phyloP scores from a whole-genome alignment of 2,888 invertebrate genomes.

The Sthenelais limicola region DNA sequence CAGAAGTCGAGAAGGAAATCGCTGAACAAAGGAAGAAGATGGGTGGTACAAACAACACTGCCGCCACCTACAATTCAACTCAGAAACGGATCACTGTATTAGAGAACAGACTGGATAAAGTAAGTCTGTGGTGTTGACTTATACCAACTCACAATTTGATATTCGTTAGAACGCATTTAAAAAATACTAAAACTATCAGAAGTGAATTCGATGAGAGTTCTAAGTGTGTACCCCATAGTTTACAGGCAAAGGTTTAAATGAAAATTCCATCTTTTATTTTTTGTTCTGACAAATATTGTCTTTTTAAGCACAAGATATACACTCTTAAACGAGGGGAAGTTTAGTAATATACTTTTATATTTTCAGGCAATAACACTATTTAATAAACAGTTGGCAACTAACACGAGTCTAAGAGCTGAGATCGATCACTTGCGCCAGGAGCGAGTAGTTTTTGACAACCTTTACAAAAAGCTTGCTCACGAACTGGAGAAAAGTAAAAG shows the following conservation, averaged over 20 bases:
- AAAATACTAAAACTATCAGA: too few species aligned
- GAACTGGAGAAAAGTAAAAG: slow-evolving; percentile 85
- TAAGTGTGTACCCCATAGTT: too few species aligned
- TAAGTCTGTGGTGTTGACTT: too few species aligned
- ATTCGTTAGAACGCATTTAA: too few species aligned
- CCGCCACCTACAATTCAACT: slow-evolving; percentile 48
- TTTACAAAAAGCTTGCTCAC: slow-evolving; percentile 83
- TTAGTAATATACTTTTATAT: too few species aligned
- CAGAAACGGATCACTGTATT: slow-evolving; percentile 55
- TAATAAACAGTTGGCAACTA: slow-evolving; percentile 62
- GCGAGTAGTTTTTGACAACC: slow-evolving; percentile 84
- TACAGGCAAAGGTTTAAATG: too few species aligned
- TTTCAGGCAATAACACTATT: slow-evolving; percentile 59
- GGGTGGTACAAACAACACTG: slow-evolving; percentile 50
- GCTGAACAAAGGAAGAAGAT: slow-evolving; percentile 51
- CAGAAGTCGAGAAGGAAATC: slow-evolving; percentile 47
- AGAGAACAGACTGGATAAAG: slow-evolving; percentile 62
- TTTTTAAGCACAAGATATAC: too few species aligned
- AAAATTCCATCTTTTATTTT: too few species aligned
- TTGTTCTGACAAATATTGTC: too few species aligned
- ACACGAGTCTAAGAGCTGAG: slow-evolving; percentile 77
- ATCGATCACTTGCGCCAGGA: slow-evolving; percentile 87
- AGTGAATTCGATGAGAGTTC: too few species aligned
- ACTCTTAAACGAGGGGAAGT: too few species aligned
- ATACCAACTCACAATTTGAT: too few species aligned